phyloP scores from a whole-genome alignment of 2,113 vertebrate genomes.

The Lethenteron camtschaticum region DNA sequence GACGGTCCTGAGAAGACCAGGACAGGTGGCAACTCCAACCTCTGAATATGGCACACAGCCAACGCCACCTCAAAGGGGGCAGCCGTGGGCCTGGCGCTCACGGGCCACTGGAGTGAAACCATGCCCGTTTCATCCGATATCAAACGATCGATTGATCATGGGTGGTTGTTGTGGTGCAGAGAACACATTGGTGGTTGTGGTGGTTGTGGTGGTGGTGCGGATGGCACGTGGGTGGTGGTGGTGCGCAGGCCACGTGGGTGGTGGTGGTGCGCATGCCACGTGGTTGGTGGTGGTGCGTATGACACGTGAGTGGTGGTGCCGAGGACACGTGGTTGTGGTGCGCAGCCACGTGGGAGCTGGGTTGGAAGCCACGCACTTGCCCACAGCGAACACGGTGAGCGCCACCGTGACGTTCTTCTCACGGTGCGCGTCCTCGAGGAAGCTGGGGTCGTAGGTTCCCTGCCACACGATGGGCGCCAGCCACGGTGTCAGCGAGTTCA shows the following conservation, averaged over 20 bases:
- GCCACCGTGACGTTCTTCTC: conserved; percentile 22
- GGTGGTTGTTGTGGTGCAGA: too few relatives aligned
- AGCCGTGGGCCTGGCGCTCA: too few relatives aligned
- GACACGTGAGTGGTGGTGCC: neutral
- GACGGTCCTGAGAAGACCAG: too few relatives aligned
- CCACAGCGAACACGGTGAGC: conserved; percentile 37
- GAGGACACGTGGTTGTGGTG: too few relatives aligned
- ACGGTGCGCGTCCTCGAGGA: conserved; percentile 17
- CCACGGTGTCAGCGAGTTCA: conserved; percentile 35
- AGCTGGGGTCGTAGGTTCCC: conserved; percentile 23
- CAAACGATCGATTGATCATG: neutral
- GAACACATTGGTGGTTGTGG: neutral
- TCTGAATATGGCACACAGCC: too few relatives aligned
- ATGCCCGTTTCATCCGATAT: too few relatives aligned
- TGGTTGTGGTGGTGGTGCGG: too few relatives aligned
- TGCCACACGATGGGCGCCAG: conserved; percentile 37
- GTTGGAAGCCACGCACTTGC: conserved; percentile 24
- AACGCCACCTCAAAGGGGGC: too few relatives aligned
- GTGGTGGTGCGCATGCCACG: neutral
- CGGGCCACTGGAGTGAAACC: too few relatives aligned
- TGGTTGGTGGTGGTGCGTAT: too few relatives aligned
- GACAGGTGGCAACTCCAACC: too few relatives aligned
- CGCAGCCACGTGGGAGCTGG: neutral
- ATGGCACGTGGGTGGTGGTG: neutral
- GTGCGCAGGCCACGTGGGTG: too few relatives aligned